phyloP scores from a whole-genome alignment of 1,140 invertebrate species.

The Dendroctonus ponderosae region DNA sequence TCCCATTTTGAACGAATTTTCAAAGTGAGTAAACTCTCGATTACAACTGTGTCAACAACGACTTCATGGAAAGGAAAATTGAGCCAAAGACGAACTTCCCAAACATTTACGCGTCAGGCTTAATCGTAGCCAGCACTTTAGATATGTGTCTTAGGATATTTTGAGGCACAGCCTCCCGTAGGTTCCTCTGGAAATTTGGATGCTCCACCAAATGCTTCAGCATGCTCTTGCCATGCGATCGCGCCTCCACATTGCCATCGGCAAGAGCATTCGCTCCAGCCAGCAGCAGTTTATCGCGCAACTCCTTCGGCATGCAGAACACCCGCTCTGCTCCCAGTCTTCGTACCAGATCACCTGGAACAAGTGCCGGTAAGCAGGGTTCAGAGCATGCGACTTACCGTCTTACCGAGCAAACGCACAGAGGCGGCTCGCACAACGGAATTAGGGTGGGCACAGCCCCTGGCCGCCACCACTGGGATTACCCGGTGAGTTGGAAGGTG shows the following conservation, averaged over 20 bases:
- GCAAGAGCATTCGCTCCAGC: conserved; percentile 78
- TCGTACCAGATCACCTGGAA: conserved; percentile 59
- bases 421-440: conserved; percentile 77
- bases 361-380: background rate
- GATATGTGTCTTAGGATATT: conserved; percentile 65
- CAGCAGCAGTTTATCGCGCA: conserved; percentile 75
- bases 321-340: conserved; percentile 72
- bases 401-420: conserved; percentile 64
- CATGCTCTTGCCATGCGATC: conserved; percentile 70
- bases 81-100: too few relatives aligned
- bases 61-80: too few relatives aligned
- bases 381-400: background rate
- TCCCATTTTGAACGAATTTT: too few relatives aligned
- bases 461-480: conserved; percentile 54
- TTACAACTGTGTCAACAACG: too few relatives aligned
- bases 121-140: conserved; percentile 56
- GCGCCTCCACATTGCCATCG: conserved; percentile 83
- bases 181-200: conserved; percentile 62
- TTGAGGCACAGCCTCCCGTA: conserved; percentile 65
- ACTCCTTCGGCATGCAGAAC: conserved; percentile 73
- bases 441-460: conserved; percentile 77
- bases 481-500: conserved; percentile 61
- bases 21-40: too few relatives aligned
- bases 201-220: conserved; percentile 61
- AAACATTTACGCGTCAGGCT: conserved; percentile 16